A percentile compares a stretch with the other conserved stretches of the same genome.
Evolutionary conservation across 2,113 vertebrate genomes (phyloP).

Genomic region (Tiliqua scincoides): DNA sequence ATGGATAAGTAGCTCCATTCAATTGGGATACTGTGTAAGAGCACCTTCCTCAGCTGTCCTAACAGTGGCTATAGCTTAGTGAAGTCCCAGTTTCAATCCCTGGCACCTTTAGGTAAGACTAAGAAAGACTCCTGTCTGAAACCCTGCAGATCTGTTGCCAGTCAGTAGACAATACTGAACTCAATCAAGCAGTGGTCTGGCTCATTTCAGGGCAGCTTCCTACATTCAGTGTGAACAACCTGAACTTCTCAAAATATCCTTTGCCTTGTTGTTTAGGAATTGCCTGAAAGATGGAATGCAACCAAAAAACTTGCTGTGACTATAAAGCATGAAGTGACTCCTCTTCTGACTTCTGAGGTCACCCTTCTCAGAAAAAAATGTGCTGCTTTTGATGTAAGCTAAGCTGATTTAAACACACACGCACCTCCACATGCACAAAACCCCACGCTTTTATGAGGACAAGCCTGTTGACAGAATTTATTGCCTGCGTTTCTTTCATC

Average conservation of each 20-base stretch:
- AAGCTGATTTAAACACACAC: neutral
- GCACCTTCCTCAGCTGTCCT: neutral
- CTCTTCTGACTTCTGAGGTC: slow-evolving; percentile 80
- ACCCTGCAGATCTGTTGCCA: too few species aligned
- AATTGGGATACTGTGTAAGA: neutral
- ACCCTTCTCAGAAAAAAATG: slow-evolving; percentile 78
- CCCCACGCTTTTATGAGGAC: slow-evolving; percentile 23
- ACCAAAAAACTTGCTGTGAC: slow-evolving; percentile 78
- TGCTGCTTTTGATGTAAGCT: slow-evolving; percentile 76
- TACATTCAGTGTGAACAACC: neutral
- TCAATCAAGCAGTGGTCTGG: too few species aligned
- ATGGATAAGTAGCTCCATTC: neutral
- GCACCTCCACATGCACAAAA: neutral
- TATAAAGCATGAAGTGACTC: slow-evolving; percentile 80
- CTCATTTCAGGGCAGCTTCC: too few species aligned
- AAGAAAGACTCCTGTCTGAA: too few species aligned
- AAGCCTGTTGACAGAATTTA: slow-evolving; percentile 13
- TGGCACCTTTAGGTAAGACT: too few species aligned
- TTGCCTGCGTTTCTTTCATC: slow-evolving; percentile 42
- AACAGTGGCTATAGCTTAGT: too few species aligned
- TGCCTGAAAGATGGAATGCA: slow-evolving; percentile 81
- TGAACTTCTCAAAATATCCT: neutral
- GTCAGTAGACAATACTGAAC: too few species aligned
- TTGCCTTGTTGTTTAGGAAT: slow-evolving; percentile 70
- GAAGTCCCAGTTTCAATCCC: too few species aligned